Percentiles rank a stretch among this genome's conserved stretches.
Evolutionary conservation across 1,140 invertebrate species (phyloP).

Genomic region (Rhopalosiphum maidis): DNA sequence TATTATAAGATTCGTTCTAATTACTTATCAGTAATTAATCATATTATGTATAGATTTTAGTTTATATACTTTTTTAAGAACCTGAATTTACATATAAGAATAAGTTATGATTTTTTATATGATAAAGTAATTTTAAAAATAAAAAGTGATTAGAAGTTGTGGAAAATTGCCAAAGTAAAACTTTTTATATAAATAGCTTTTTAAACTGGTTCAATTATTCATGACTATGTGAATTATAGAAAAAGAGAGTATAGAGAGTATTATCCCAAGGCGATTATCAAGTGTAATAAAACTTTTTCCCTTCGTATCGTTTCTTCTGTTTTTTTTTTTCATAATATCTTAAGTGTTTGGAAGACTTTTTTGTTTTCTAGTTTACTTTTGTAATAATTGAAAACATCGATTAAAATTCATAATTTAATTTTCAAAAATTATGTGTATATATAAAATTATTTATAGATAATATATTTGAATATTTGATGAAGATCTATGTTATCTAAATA

Average conservation of each 20-base stretch:
- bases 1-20: not conserved
- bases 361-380: not conserved
- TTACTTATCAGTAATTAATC: not conserved
- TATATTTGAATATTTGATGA: too few species aligned
- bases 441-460: not conserved
- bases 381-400: not conserved
- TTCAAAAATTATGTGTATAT: not conserved
- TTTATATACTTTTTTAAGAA: not conserved
- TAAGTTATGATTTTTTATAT: not conserved
- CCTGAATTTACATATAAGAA: not conserved
- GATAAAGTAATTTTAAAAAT: not conserved
- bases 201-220: constrained; percentile 25
- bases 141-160: constrained; percentile 4
- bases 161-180: not conserved
- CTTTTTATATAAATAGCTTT: not conserved
- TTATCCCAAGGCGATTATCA: not conserved
- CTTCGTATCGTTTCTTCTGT: not conserved
- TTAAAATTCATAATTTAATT: not conserved
- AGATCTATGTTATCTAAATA: not conserved
- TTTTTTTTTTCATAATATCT: constrained; percentile 13
- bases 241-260: not conserved
- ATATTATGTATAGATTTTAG: not conserved
- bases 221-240: not conserved
- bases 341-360: not conserved
- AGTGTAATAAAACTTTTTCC: constrained; percentile 13